Conservation (phyloP, 2,888 invertebrate species). For the Hirtodrosophila confusa region DNA sequence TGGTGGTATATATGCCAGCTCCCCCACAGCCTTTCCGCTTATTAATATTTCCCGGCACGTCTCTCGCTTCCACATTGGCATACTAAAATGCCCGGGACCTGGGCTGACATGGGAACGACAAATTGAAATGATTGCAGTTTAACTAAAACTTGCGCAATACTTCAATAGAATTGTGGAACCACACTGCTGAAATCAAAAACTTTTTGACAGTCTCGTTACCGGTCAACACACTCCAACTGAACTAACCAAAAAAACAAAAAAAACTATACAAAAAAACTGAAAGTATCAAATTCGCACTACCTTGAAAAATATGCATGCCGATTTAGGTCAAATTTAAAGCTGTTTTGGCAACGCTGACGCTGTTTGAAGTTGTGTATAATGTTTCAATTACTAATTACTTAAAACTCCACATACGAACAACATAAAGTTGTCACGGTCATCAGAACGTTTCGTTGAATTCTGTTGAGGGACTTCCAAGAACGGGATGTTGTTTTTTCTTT, state of each 20-base stretch:
- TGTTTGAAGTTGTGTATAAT: conserved; percentile 50
- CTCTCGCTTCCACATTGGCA: conserved; percentile 47
- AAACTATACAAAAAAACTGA: conserved; percentile 50
- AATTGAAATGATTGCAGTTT: conserved; percentile 64
- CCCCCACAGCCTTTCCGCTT: conserved; percentile 71
- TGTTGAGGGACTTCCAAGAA: conserved; percentile 50
- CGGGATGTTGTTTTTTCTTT: conserved; percentile 32
- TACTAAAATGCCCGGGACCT: conserved; percentile 38
- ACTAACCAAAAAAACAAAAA: conserved; percentile 20
- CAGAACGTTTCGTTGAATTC: conserved; percentile 45
- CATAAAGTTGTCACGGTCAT: conserved; percentile 49
- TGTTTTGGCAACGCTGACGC: conserved; percentile 44
- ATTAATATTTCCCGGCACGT: conserved; percentile 75
- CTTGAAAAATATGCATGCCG: conserved; percentile 63
- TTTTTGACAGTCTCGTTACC: conserved; percentile 30
- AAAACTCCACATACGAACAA: conserved; percentile 45
- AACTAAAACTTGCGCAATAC: conserved; percentile 54
- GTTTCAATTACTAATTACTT: conserved; percentile 56
- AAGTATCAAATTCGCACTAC: conserved; percentile 75
- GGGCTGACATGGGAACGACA: conserved; percentile 9
- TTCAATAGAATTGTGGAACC: conserved; percentile 57
- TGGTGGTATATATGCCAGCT: conserved; percentile 28
- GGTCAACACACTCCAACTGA: conserved; percentile 48
- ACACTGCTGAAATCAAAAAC: conserved; percentile 61
- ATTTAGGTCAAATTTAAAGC: conserved; percentile 66